Evolutionary conservation across 2,888 invertebrate species (phyloP), one percentile per base, ranked within the genome.

Genomic region (Andrena flavipes): DNA sequence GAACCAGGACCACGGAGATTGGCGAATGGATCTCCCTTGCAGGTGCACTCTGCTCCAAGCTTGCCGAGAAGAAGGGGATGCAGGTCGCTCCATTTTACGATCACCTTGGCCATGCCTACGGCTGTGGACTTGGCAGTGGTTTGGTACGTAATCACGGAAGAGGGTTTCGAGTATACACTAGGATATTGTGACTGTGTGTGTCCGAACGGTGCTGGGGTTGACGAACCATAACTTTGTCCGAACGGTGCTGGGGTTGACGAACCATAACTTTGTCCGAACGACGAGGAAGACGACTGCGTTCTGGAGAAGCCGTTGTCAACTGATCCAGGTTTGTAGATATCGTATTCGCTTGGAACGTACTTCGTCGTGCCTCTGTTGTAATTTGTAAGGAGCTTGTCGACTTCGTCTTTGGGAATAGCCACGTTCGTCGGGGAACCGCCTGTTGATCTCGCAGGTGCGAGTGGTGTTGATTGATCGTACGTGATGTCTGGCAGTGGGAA

Each of bases 31-130:
- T 94, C 93, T 0, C 91, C 91, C 51, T 90, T 93, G 90, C 97
- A 97, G 73, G 96, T 96, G 87, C 97, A 97, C 71, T 97, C 96
- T 3, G 97, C 97, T 2, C 96, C 96, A 13, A 97, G 94, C 94
- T 97, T 97, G 56, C 96, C 95, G 0, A 97, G 95, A 23, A 97
- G 94, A 8, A 97, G 93, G 0, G 97, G 97, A 92, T 97, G 96
- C 86, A 96, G 95, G 87, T 97, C 97, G 87, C 96, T 97, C 82
- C 96, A 95, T 92, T 96, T 96, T 0, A 96, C 95, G 2, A 96
- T 95, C 8, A 96, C 95, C 56, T 91, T 90, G 51, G 95, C 95
- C 88, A 95, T 95, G 10, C 76, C 77, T 20, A 84, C 86, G 4
- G 85, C 84, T 54, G 83, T 74, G 10, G 90, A 81, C 30, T 86